Conservation (phyloP, 2,797 vertebrate species). For the Pangasius sanitwongsei region DNA sequence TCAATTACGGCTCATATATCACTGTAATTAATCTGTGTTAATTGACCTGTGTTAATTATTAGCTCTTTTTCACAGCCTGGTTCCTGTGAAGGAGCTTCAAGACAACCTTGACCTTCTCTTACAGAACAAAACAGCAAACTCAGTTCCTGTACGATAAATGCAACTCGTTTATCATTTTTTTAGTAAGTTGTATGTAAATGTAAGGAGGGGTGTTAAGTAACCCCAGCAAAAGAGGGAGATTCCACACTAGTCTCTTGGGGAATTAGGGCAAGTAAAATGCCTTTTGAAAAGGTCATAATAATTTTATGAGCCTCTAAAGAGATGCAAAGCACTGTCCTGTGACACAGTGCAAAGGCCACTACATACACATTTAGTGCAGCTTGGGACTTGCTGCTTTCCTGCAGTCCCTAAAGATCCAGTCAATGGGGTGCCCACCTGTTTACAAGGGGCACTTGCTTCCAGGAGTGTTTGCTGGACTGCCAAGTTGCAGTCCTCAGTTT, state of each 20-base stretch:
- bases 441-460: not conserved
- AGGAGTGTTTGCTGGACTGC: not conserved
- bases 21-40: slow-evolving; percentile 73
- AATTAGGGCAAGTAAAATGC: not conserved
- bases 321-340: not conserved
- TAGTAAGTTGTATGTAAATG: not conserved
- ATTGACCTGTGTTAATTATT: not conserved
- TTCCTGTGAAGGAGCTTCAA: not conserved
- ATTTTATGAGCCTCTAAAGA: not conserved
- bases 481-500: not conserved
- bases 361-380: not conserved
- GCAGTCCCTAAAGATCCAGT: not conserved
- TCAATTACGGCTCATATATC: slow-evolving; percentile 61
- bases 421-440: not conserved
- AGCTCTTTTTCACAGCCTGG: not conserved
- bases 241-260: not conserved
- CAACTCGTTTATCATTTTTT: not conserved
- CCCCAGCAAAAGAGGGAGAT: not conserved
- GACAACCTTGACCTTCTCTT: not conserved
- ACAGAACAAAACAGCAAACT: not conserved
- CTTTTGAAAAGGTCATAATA: not conserved
- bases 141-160: not conserved
- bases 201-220: not conserved
- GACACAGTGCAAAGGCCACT: not conserved
- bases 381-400: not conserved